Percentiles rank a stretch among this genome's conserved stretches.
Evolutionary conservation across 2,888 invertebrate species (phyloP).

Genomic region (Syrista parreyssii): DNA sequence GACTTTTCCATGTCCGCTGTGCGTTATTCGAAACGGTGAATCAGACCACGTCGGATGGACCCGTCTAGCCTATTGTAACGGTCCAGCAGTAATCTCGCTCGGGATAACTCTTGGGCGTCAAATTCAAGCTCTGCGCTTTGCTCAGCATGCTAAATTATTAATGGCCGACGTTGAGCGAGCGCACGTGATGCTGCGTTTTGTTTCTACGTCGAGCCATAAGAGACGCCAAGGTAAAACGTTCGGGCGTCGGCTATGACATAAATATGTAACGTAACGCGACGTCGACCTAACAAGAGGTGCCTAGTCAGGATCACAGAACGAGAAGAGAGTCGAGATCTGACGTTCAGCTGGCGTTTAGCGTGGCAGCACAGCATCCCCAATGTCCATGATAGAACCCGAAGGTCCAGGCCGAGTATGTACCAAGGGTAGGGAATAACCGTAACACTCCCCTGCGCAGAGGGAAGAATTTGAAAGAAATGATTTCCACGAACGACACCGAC

Average conservation of each 20-base stretch:
- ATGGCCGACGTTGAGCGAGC: slow-evolving; percentile 31
- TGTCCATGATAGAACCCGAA: neutral
- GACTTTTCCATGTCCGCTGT: neutral
- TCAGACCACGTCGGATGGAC: neutral
- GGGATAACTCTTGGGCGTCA: slow-evolving; percentile 27
- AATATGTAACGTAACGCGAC: slow-evolving; percentile 51
- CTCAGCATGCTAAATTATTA: slow-evolving; percentile 46
- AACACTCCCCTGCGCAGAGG: neutral
- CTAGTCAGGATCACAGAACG: neutral
- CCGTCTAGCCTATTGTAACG: neutral
- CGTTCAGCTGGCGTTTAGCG: neutral
- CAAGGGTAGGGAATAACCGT: neutral
- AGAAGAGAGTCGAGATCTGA: neutral
- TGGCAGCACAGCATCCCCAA: neutral
- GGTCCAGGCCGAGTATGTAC: neutral
- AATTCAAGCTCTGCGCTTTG: slow-evolving; percentile 47
- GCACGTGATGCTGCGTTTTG: neutral
- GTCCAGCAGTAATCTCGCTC: neutral
- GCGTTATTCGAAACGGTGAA: neutral
- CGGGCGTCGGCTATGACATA: slow-evolving; percentile 40
- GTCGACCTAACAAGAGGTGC: neutral
- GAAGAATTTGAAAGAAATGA: neutral
- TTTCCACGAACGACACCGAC: neutral
- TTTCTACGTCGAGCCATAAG: neutral
- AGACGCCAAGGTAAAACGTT: neutral